Base-by-base conservation (phyloP, 2,113 vertebrate species). In the Octodon degus region DNA sequence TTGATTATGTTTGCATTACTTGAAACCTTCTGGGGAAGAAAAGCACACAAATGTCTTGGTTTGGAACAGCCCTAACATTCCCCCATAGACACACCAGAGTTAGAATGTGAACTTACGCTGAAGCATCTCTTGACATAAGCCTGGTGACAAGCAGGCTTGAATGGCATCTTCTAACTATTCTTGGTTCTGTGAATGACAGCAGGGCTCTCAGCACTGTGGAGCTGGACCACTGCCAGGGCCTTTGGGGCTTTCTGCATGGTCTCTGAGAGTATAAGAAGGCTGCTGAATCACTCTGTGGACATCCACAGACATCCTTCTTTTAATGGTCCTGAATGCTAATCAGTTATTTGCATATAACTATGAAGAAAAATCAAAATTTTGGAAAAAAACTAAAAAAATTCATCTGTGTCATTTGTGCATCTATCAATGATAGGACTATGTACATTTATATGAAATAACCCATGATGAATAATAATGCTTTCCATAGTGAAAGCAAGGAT, bases 311-410 rank as follows among this genome's bases (percentile, higher is more conserved):
- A 62, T 65, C 91, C 60, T 62, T 94, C 37, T 89, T 89, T 86
- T 47, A 77, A 72, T 60, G 40, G 50, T 74, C 22, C 72, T 55
- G 77, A 91, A 65, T 53, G 47, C 37, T 84, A 74, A 68, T n/a
- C 32, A 90, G 27, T 86, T 25, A 83, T 17, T 92, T 53, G 37
- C 22, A 60, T 74, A 10, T 55, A 40, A 85, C 19, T 50, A 63
- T 74, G 63, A 84, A 94, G 34, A 84, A 89, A 88, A 85, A 80
- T 62, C 67, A 63, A 88, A 74, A 55, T 25, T 82, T 88, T 40
- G 37, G 70, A 43, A 43, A 85, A 90, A 81, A 47, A 68, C 24
- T 50, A 32, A 76, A 47, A 83, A 77, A 50, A 40, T 70, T 34
- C 34, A 70, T 37, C 20, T 68, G 65, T 68, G 32, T 34, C 20